A percentile compares a stretch with the other conserved stretches of the same genome.
Evolutionary conservation across 2,888 invertebrate genomes (phyloP).

Genomic region (Parochlus steinenii): DNA sequence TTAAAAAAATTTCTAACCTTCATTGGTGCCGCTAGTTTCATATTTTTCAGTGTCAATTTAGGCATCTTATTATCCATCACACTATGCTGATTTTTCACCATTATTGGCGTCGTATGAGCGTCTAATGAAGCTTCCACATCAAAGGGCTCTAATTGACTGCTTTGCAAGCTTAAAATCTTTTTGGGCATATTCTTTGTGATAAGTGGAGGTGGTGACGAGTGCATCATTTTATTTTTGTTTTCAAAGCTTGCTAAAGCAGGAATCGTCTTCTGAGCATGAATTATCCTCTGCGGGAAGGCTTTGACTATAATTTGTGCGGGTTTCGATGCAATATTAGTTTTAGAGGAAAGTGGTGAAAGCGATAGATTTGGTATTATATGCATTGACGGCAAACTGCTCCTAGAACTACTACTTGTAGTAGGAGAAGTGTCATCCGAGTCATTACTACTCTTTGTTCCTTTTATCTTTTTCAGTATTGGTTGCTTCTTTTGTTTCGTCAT

Average conservation of each 20-base stretch:
- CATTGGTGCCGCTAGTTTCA: slow-evolving; percentile 14
- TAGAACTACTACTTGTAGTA: too few relatives aligned
- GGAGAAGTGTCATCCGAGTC: not conserved
- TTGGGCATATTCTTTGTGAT: slow-evolving; percentile 3
- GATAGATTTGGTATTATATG: not conserved
- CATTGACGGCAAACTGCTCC: too few relatives aligned
- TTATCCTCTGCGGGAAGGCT: too few relatives aligned
- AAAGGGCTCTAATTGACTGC: slow-evolving; percentile 11
- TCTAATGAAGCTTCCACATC: slow-evolving; percentile 15
- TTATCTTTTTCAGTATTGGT: slow-evolving; percentile 20
- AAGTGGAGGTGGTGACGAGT: slow-evolving; percentile 5
- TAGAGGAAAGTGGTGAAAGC: not conserved
- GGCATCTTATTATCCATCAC: slow-evolving; percentile 12
- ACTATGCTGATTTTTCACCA: slow-evolving; percentile 12
- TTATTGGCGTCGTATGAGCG: slow-evolving; percentile 13
- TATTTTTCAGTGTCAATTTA: slow-evolving; percentile 10
- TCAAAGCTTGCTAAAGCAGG: not conserved
- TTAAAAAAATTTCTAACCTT: slow-evolving; percentile 10
- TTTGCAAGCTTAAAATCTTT: not conserved
- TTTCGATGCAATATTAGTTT: too few relatives aligned
- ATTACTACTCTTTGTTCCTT: too few relatives aligned
- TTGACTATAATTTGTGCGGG: too few relatives aligned
- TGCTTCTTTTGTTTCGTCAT: slow-evolving; percentile 37
- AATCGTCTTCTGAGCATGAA: too few relatives aligned
- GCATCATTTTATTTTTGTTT: not conserved